These are phyloP conservation scores for Acrossocheilus fasciatus DNA, from an alignment of 2,797 vertebrate genomes.

Conservation along the genomic window DNA sequence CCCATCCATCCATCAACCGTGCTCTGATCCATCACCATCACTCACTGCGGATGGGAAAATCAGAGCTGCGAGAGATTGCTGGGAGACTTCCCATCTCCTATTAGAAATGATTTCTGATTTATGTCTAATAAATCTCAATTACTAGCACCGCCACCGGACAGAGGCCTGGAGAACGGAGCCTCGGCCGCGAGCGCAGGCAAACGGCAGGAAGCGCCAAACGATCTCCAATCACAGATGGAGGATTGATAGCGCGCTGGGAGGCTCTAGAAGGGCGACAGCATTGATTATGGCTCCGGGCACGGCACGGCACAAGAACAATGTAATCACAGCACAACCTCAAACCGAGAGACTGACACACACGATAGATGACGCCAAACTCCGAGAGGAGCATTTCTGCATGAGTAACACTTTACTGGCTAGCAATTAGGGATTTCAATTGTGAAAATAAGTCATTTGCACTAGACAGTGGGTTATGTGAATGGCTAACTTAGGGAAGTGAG, in stretches of 20 bases:
- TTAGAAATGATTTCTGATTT: conserved; percentile 57
- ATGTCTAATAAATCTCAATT: conserved; percentile 59
- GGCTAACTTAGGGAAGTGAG: not conserved
- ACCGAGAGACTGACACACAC: conserved; percentile 7
- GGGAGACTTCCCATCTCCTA: conserved; percentile 43
- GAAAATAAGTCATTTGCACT: not conserved
- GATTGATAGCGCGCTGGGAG: conserved; percentile 39
- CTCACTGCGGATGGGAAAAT: not conserved
- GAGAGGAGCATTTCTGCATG: not conserved
- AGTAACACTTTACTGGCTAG: too few relatives aligned
- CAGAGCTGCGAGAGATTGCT: conserved; percentile 16
- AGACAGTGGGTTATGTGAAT: not conserved
- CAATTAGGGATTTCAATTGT: not conserved
- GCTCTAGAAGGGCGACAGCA: conserved; percentile 21
- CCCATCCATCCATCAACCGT: not conserved
- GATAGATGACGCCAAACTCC: not conserved
- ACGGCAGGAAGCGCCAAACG: conserved; percentile 1
- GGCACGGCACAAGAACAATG: conserved; percentile 34
- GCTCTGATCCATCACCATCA: conserved; percentile 22
- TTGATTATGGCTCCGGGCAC: conserved; percentile 38
- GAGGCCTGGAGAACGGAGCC: not conserved
- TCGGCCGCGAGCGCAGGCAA: not conserved
- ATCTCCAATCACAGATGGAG: conserved; percentile 49
- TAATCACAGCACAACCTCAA: conserved; percentile 21
- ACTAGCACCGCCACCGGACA: conserved; percentile 24